Evolutionary conservation across 2,113 vertebrate species (phyloP), one percentile per base, ranked within the genome.

Genomic region (Columbina picui): DNA sequence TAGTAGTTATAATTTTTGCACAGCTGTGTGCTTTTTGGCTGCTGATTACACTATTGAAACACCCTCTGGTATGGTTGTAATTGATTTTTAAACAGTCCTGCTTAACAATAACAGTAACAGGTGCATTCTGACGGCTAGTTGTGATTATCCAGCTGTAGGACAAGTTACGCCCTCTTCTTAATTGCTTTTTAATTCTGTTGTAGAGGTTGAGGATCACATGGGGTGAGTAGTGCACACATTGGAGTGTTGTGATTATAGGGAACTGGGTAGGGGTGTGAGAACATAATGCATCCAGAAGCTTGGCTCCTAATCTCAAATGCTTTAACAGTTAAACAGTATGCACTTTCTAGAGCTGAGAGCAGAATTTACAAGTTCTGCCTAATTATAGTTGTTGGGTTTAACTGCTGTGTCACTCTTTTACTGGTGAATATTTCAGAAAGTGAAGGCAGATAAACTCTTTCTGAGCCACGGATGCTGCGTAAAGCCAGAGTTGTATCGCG

Each of bases 201-300:
- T 6, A 9, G 47, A 77, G 65, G 50, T 53, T 57, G 41, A 79
- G 60, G 56, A 25, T 17, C 8, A 1, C 13, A 4, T 19, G 10
- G n/a, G 34, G 34, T 9, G 6, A 50, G 36, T 0, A 25, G 30
- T 1, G 0, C 19, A 4, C 1, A 1, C 32, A 1, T 5, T 22
- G 50, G 9, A 19, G 29, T 16, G 1, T 5, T 61, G 56, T 14
- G n/a, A 21, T 29, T 53, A 4, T 1, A 9, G 34, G 45, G 60
- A 56, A 2, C 26, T 6, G 63, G 39, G 30, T 10, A 12, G 16
- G 67, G 26, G 14, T 57, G 38, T 63, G 65, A 55, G 60, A 75
- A 22, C 32, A 9, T 43, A n/a, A 23, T 4, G 25, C 15, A 4
- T 23, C 29, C 38, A 23, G 41, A 59, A 70, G 22, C 56, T 15